phyloP scores from a whole-genome alignment of 2,888 invertebrate genomes.

The Cinara cedri region DNA sequence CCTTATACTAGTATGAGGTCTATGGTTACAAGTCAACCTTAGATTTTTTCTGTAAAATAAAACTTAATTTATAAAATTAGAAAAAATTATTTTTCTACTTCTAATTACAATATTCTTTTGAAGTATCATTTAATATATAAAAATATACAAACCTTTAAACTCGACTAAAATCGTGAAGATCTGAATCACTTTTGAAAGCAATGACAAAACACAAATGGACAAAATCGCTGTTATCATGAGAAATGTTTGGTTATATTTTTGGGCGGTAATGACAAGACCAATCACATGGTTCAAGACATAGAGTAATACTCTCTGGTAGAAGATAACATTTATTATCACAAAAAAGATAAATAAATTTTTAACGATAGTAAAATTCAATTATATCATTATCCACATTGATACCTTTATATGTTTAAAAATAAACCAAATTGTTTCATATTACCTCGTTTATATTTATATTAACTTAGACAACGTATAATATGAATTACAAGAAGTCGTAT shows the following conservation, averaged over 20 bases:
- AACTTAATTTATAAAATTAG: neutral
- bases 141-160: constrained; percentile 1
- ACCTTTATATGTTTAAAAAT: too few relatives aligned
- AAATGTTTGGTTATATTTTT: constrained; percentile 5
- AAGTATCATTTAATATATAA: neutral
- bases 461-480: too few relatives aligned
- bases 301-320: too few relatives aligned
- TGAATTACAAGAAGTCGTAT: constrained; percentile 5
- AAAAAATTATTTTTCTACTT: neutral
- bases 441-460: too few relatives aligned
- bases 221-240: neutral
- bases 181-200: neutral
- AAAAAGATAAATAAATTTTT: constrained; percentile 4
- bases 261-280: constrained; percentile 7
- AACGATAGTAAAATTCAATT: neutral
- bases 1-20: too few relatives aligned
- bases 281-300: constrained; percentile 1
- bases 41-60: neutral
- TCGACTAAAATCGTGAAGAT: neutral
- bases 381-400: neutral
- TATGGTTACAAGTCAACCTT: constrained; percentile 6
- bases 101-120: neutral
- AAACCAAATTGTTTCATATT: too few relatives aligned
- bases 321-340: constrained; percentile 18
- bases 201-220: too few relatives aligned